Percentiles rank a stretch among this genome's conserved stretches.
phyloP scores from a whole-genome alignment of 2,888 invertebrate genomes.

The Flexamia atlantica region DNA sequence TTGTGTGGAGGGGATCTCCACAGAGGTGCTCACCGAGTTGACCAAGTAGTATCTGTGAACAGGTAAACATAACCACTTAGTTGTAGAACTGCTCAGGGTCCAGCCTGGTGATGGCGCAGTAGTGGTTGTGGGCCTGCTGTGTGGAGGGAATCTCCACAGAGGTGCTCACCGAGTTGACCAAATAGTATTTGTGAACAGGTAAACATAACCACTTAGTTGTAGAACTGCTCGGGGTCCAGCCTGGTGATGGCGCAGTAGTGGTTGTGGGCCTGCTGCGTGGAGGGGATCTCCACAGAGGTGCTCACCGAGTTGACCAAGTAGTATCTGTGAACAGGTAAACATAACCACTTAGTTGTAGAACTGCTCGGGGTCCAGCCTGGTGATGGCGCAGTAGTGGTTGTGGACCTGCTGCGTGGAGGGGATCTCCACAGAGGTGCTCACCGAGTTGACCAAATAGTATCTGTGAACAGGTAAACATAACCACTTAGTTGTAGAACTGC shows the following conservation, averaged over 20 bases:
- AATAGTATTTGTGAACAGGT: conserved; percentile 80
- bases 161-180: conserved; percentile 85
- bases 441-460: conserved; percentile 87
- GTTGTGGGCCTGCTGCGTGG: conserved; percentile 79
- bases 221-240: conserved; percentile 87
- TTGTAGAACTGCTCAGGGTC: conserved; percentile 87
- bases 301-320: conserved; percentile 86
- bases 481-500: no score
- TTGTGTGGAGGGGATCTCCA: conserved; percentile 76
- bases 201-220: conserved; percentile 82
- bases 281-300: conserved; percentile 77
- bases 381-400: conserved; percentile 93
- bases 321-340: conserved; percentile 78
- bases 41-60: conserved; percentile 87
- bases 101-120: conserved; percentile 92
- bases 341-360: conserved; percentile 78
- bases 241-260: conserved; percentile 94
- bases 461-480: no score
- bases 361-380: conserved; percentile 87
- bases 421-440: conserved; percentile 76
- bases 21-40: conserved; percentile 82
- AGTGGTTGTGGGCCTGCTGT: conserved; percentile 84
- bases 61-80: conserved; percentile 78
- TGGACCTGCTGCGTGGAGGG: conserved; percentile 77
- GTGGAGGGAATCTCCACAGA: conserved; percentile 77